Evolutionary conservation across 2,797 vertebrate species (phyloP), one percentile per base, ranked within the genome.

Genomic region (Tympanoctomys barrerae): DNA sequence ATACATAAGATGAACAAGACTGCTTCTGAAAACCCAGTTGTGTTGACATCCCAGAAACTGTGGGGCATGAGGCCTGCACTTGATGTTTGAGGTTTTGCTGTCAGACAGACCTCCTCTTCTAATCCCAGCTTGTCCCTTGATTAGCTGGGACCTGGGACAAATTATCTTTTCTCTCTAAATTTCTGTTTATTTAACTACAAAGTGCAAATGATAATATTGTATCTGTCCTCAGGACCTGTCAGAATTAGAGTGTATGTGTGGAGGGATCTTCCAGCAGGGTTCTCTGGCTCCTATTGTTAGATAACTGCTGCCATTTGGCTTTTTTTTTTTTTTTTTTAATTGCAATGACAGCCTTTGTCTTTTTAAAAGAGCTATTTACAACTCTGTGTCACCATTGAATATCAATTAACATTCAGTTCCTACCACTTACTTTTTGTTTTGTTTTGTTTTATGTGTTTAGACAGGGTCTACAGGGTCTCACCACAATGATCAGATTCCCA

Each of bases 311-410:
- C 46, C 46, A 49, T 33, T 81, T 84, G 95, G 11, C 42, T n/a
- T 49, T 78, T 61, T 77, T 77, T 59, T 66, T 77, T 57, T n/a
- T 70, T 4, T 26, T 85, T 79, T 54, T 61, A 88, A 90, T 95
- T 91, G 36, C 42, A 83, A 86, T 81, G 11, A 33, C 28, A 59
- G 12, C 36, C 49, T 68, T 71, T 91, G 24, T 57, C 78, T 87
- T n/a, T 80, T 91, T 91, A 78, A 46, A 88, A 87, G 59, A 94
- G 36, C 5, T 77, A 31, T 84, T 96, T 94, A 61, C 13, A 79
- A 19, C 52, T 87, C 46, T 75, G 84, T 78, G 14, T 54, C 24
- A 54, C 54, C 28, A 54, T 81, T 46, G 64, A 46, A n/a, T 84
- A 49, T 84, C 82, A 42, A 4, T 82, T 87, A 46, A 57, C 39